Evolutionary conservation across 2,888 invertebrate species (phyloP).

Genomic region (Pseudanteris insignis): DNA sequence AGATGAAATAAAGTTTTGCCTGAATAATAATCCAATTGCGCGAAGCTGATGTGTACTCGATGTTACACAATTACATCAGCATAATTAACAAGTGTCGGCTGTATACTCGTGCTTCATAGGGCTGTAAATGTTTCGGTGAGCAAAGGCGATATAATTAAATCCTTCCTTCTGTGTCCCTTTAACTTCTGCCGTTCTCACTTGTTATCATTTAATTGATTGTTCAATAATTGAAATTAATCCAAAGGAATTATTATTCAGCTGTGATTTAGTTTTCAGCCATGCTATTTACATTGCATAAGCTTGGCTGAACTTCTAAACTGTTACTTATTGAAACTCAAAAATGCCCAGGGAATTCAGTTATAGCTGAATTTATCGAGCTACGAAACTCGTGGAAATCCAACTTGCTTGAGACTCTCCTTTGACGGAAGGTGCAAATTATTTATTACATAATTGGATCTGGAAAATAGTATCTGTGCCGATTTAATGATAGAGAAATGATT

Average conservation of each 20-base stretch:
- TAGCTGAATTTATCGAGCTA: neutral
- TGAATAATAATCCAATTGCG: neutral
- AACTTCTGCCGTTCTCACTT: conserved; percentile 49
- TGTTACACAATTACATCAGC: conserved; percentile 6
- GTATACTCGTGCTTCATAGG: too few species aligned
- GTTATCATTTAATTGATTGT: conserved; percentile 62
- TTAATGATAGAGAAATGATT: too few species aligned
- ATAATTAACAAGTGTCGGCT: conserved; percentile 4
- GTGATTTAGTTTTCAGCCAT: conserved; percentile 48
- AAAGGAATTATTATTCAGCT: conserved; percentile 33
- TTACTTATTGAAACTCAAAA: too few species aligned
- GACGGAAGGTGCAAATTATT: neutral
- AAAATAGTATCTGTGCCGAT: too few species aligned
- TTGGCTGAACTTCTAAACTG: conserved; percentile 47
- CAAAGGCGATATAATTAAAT: conserved; percentile 42
- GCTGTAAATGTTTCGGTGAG: neutral
- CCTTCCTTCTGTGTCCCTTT: conserved; percentile 30
- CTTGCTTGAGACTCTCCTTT: too few species aligned
- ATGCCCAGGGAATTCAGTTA: too few species aligned
- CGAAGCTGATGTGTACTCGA: neutral
- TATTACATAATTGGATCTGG: too few species aligned
- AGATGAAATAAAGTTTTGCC: conserved; percentile 6
- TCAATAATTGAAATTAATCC: conserved; percentile 62
- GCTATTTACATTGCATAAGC: conserved; percentile 56
- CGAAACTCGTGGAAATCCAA: too few species aligned